Evolutionary conservation across 2,797 vertebrate genomes (phyloP).

Genomic region (Gallirallus australis): DNA sequence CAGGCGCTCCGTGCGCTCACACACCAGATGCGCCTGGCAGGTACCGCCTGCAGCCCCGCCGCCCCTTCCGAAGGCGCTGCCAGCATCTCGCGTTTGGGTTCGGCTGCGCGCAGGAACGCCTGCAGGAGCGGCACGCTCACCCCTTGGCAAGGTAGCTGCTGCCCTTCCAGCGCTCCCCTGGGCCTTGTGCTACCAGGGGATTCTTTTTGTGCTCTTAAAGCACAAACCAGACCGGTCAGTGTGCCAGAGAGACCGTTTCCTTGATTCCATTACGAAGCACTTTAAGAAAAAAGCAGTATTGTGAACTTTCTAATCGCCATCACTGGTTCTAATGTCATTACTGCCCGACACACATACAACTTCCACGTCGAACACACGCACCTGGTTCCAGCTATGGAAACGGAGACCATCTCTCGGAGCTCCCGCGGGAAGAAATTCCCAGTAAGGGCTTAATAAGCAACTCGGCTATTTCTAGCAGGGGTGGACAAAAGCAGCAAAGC

Average conservation of each 20-base stretch:
- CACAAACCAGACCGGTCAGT: accelerated
- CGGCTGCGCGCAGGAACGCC: accelerated
- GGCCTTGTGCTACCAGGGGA: background rate
- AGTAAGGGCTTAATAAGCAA: no score
- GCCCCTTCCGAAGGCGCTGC: no score
- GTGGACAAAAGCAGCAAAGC: background rate
- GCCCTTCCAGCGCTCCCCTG: background rate
- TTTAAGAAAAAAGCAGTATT: accelerated
- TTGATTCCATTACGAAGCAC: background rate
- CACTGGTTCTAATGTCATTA: background rate
- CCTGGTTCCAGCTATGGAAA: background rate
- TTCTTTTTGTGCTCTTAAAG: accelerated
- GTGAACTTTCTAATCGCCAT: background rate
- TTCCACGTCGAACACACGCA: accelerated
- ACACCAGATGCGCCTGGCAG: no score
- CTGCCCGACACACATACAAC: accelerated
- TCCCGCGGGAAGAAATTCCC: background rate
- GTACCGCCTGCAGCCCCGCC: no score
- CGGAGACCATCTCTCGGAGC: background rate
- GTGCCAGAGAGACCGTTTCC: accelerated
- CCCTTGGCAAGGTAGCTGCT: accelerated
- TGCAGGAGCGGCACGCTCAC: background rate
- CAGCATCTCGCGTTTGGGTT: accelerated
- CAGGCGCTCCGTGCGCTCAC: accelerated
- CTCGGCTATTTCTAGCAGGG: background rate